phyloP scores from a whole-genome alignment of 2,113 vertebrate species.

The Sterna hirundo region DNA sequence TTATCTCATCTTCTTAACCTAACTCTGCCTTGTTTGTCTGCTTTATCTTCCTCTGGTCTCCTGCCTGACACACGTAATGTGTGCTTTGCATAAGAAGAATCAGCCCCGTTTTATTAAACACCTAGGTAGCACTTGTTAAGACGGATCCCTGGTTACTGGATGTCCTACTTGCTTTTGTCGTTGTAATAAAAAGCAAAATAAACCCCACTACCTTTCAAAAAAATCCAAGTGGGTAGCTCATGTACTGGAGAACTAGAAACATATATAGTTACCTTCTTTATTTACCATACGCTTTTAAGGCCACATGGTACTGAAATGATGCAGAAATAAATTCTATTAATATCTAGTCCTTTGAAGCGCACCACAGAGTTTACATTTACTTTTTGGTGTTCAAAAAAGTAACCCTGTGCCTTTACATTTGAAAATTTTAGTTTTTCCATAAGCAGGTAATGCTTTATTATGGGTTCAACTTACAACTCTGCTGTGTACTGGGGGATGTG shows the following conservation, averaged over 20 bases:
- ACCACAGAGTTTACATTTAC: not conserved
- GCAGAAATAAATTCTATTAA: not conserved
- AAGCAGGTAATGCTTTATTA: not conserved
- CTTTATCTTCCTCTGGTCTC: not conserved
- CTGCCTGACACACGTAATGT: not conserved
- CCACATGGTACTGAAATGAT: not conserved
- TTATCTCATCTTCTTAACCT: constrained; percentile 7
- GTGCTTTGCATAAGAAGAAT: not conserved
- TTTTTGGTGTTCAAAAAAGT: not conserved
- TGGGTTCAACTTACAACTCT: constrained; percentile 87
- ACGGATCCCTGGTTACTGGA: not conserved
- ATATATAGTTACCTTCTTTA: not conserved
- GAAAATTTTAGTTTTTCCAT: not conserved
- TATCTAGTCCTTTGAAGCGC: not conserved
- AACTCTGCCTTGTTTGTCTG: not conserved
- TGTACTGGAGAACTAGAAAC: not conserved
- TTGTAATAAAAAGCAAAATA: not conserved
- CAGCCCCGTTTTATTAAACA: not conserved
- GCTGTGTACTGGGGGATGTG: constrained; percentile 96
- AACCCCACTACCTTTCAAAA: not conserved
- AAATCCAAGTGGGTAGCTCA: not conserved
- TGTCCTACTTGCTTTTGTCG: not conserved
- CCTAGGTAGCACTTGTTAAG: not conserved
- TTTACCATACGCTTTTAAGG: not conserved
- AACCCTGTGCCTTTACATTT: not conserved